A percentile compares a stretch with the other conserved stretches of the same genome.
Evolutionary conservation across 2,113 vertebrate genomes (phyloP).

Genomic region (Myanophis thanlyinensis): DNA sequence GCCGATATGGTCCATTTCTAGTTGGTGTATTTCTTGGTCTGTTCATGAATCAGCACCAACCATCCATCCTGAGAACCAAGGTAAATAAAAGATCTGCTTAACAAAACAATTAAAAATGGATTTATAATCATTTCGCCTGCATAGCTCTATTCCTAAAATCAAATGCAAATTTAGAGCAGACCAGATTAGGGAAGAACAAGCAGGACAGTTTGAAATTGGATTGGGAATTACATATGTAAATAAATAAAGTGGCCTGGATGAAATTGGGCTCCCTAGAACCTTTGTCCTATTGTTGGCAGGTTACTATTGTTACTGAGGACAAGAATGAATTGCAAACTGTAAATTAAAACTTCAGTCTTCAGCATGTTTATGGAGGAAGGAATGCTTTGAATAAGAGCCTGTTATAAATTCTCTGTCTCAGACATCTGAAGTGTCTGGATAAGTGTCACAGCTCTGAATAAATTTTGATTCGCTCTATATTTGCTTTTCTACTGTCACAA

Average conservation of each 20-base stretch:
- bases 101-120: not conserved
- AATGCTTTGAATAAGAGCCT: not conserved
- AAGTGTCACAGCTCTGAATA: not conserved
- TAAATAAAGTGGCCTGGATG: too few relatives aligned
- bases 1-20: constrained; percentile 80
- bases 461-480: not conserved
- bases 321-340: not conserved
- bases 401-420: not conserved
- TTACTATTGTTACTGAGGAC: not conserved
- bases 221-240: not conserved
- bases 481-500: not conserved
- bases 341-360: not conserved
- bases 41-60: constrained; percentile 67
- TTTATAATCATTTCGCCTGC: not conserved
- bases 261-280: not conserved
- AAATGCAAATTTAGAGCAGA: not conserved
- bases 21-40: constrained; percentile 78
- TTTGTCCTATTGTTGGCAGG: not conserved
- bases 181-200: not conserved
- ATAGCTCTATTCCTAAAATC: not conserved
- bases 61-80: constrained; percentile 69
- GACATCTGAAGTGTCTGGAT: not conserved
- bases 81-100: constrained; percentile 43
- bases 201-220: not conserved
- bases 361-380: not conserved